These are phyloP conservation scores for Conops quadrifasciatus DNA, from an alignment of 2,888 invertebrate genomes.

Conservation along the genomic window DNA sequence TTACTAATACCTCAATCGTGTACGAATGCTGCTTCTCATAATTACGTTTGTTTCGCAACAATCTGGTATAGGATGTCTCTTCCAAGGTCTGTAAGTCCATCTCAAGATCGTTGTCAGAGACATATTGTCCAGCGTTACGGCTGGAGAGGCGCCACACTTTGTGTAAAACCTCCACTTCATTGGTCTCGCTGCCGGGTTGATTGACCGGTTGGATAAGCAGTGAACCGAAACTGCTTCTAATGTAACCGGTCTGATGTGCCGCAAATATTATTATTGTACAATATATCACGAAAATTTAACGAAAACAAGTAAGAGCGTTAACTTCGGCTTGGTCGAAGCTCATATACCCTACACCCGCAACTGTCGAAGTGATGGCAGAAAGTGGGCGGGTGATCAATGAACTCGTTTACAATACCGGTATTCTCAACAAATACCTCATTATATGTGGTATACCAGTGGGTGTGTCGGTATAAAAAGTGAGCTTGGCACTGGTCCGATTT, in stretches of 20 bases:
- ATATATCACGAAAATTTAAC: too few species aligned
- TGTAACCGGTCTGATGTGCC: constrained; percentile 72
- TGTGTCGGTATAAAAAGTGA: too few species aligned
- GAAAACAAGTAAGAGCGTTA: too few species aligned
- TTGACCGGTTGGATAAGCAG: constrained; percentile 76
- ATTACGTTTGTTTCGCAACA: constrained; percentile 57
- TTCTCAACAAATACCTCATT: too few species aligned
- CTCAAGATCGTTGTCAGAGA: constrained; percentile 53
- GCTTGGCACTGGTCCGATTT: too few species aligned
- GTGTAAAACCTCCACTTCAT: constrained; percentile 66
- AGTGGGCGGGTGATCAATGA: too few species aligned
- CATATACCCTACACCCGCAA: too few species aligned
- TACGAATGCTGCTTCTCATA: constrained; percentile 68
- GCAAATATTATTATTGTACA: not conserved
- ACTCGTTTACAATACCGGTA: too few species aligned
- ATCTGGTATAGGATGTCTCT: constrained; percentile 43
- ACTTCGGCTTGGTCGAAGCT: too few species aligned
- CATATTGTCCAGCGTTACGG: constrained; percentile 57
- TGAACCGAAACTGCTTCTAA: constrained; percentile 72
- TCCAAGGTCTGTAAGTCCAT: constrained; percentile 51
- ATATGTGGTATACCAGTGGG: too few species aligned
- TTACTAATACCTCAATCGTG: constrained; percentile 81
- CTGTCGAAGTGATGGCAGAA: too few species aligned
- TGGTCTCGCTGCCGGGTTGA: constrained; percentile 60
- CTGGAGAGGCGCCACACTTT: constrained; percentile 64